Conservation (phyloP, 2,797 vertebrate species). For the Takifugu ocellatus region DNA sequence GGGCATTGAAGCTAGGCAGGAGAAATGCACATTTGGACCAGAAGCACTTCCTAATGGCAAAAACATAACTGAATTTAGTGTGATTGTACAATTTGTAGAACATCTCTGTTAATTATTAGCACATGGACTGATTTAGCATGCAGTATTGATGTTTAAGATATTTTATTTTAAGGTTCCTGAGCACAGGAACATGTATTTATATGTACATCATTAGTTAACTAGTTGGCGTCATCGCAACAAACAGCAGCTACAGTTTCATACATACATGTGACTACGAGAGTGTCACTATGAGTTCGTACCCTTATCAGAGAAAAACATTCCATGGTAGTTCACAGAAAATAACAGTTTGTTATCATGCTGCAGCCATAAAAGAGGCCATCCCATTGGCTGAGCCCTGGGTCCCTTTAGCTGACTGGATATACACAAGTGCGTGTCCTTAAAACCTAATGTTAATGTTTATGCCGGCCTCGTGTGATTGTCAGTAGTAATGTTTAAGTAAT, state of each 20-base stretch:
- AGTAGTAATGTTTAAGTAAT: constrained; percentile 23
- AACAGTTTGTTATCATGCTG: constrained; percentile 67
- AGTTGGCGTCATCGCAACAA: constrained; percentile 25
- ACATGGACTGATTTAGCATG: neutral
- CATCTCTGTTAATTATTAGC: constrained; percentile 10
- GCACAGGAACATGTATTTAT: constrained; percentile 21
- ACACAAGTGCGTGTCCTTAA: constrained; percentile 14
- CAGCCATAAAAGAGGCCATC: constrained; percentile 36
- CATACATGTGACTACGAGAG: constrained; percentile 21
- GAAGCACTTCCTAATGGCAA: constrained; percentile 11
- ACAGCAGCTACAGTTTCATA: constrained; percentile 24
- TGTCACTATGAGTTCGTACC: constrained; percentile 20
- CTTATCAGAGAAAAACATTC: constrained; percentile 72
- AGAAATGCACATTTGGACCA: constrained; percentile 4
- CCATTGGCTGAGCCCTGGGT: constrained; percentile 54
- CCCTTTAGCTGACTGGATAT: constrained; percentile 46
- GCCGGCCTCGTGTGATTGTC: constrained; percentile 30
- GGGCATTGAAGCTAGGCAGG: constrained; percentile 16
- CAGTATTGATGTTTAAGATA: constrained; percentile 11
- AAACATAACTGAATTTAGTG: constrained; percentile 20
- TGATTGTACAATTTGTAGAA: neutral
- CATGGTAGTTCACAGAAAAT: constrained; percentile 45
- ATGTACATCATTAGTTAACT: constrained; percentile 9
- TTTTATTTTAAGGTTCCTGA: constrained; percentile 19
- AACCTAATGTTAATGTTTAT: constrained; percentile 43